A percentile compares a stretch with the other conserved stretches of the same genome.
Evolutionary conservation across 1,140 invertebrate genomes (phyloP).

Genomic region (Rhizoglyphus robini): DNA sequence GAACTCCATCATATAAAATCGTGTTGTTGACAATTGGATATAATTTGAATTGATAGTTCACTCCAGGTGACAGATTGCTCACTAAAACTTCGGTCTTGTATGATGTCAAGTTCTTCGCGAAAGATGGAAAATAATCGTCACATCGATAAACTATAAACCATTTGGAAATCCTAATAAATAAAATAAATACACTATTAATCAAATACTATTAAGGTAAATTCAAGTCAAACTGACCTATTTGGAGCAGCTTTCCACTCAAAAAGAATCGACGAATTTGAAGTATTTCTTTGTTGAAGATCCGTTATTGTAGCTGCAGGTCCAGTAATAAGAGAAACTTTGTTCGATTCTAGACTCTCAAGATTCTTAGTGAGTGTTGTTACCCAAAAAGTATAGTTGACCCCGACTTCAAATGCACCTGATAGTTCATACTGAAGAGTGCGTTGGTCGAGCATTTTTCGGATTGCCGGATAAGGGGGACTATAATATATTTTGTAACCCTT

Average conservation of each 20-base stretch:
- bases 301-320: conserved; percentile 45
- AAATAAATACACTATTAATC: neutral
- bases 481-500: conserved; percentile 47
- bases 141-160: conserved; percentile 19
- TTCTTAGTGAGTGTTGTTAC: conserved; percentile 49
- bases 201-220: neutral
- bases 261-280: conserved; percentile 39
- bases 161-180: conserved; percentile 40
- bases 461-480: conserved; percentile 41
- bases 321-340: conserved; percentile 20
- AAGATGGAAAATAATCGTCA: conserved; percentile 14
- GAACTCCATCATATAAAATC: neutral
- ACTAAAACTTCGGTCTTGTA: neutral
- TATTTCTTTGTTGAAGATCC: conserved; percentile 39
- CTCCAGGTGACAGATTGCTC: conserved; percentile 10
- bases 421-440: conserved; percentile 30
- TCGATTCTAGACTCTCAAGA: conserved; percentile 43
- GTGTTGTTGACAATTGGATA: neutral
- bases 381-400: conserved; percentile 56
- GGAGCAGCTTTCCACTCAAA: conserved; percentile 45
- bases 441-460: conserved; percentile 22
- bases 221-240: too few relatives aligned
- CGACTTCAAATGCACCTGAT: conserved; percentile 44
- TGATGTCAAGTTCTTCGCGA: neutral
- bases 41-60: conserved; percentile 18